Base-by-base conservation (phyloP, 2,797 vertebrate genomes). In the Lithobates sylvaticus region DNA sequence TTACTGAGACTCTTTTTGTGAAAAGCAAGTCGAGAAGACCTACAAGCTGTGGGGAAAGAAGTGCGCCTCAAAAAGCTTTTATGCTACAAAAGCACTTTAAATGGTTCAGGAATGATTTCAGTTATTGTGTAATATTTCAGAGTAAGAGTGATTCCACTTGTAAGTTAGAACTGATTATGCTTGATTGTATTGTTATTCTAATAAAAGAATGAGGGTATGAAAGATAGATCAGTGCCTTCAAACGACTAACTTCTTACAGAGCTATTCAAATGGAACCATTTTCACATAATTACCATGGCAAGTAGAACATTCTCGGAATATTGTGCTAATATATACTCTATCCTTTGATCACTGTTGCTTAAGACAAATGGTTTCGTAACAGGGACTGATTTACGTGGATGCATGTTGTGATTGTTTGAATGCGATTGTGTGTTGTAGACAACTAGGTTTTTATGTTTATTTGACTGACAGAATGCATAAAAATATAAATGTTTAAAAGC, bases 131-230 rank as follows among this genome's bases (percentile, higher is more conserved):
- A 80, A 80, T 68, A 74, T 44, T 44, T 76, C 65, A 86, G 78
- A 58, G 64, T 69, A 70, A 81, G 32, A 86, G 84, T 81, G 70
- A 58, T 86, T 86, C 78, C 73, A 76, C 78, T 76, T 86, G 79
- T 86, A 86, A 86, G 72, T 81, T 76, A 69, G 73, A 86, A 81
- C 64, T 82, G 78, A 86, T 81, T 86, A 86, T 82, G 78, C 73
- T 65, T 82, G 84, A 86, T 81, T 86, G 76, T 82, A 86, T 72
- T 86, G 84, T 86, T 86, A 81, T 86, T 86, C 76, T 76, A 82
- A 86, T 86, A 86, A 86, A 81, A 76, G 64, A 71, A 86, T 39
- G 84, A 86, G 75, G 76, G 67, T 76, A 75, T 76, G 72, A 81
- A 81, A 82, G 71, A 69, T 76, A 77, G 84, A 86, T 86, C 78